Evolutionary conservation across 2,888 invertebrate genomes (phyloP), one percentile per base, ranked within the genome.

Genomic region (Acrocyrtus sp.): DNA sequence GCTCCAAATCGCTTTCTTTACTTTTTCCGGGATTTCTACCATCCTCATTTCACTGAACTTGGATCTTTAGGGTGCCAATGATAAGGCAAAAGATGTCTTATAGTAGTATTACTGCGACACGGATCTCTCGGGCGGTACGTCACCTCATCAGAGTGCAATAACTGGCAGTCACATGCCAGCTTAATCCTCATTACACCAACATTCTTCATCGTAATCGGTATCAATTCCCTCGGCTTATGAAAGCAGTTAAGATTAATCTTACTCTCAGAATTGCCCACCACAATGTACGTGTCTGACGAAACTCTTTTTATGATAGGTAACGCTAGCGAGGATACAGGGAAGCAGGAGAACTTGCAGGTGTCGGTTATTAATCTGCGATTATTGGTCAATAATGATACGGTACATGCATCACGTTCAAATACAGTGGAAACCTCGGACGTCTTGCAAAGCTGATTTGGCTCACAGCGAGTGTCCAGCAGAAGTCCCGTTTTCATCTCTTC

Each of bases 131-230:
- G 77, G 41, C 66, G 21, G 22, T 75, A 75, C 4, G 51, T 39
- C 12, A 75, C 77, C 21, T 74, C 68, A 58, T 67, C 72, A 21
- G 75, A 54, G 24, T 77, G 75, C 17, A 74, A 57, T 39, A 77
- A 48, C 22, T 72, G 75, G 58, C 77, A 77, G 50, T 75, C 72
- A 45, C 77, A 77, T 4, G 73, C 63, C 51, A 77, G 48, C 34
- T 70, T 70, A 43, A 77, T 75, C 47, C 68, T 54, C 50, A 77
- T 41, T 12, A 74, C 72, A 15, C 77, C 77, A 21, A 73, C 45
- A 72, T 75, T 69, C 47, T 60, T 66, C 53, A 77, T 56, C 0
- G 22, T 41, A 6, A 77, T 27, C 15, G 53, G 54, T 6, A 74
- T 54, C 65, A 74, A 22, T 47, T 75, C 73, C 4, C 24, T 26